Conservation (phyloP, 1,140 invertebrate genomes). For the Pseudoatta argentina region DNA sequence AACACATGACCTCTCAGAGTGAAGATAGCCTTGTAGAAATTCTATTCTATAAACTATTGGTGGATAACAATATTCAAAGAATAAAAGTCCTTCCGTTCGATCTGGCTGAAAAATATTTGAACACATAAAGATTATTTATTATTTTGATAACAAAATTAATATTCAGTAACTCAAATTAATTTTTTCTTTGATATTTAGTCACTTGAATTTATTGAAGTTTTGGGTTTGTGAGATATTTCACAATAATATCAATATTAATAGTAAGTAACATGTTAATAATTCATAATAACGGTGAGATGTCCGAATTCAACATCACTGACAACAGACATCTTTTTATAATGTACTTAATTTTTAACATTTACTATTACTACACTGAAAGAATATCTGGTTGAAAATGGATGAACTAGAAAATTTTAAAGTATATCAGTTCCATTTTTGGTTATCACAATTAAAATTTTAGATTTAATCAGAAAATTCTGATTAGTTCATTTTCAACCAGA, state of each 20-base stretch:
- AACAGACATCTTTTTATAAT: background rate
- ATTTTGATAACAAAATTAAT: background rate
- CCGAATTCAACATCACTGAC: background rate
- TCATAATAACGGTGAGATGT: background rate
- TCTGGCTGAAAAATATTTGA: background rate
- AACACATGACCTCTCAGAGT: background rate
- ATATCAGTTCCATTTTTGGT: no score
- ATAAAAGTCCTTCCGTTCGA: background rate
- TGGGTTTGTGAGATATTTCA: background rate
- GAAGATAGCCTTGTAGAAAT: background rate
- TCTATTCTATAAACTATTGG: background rate
- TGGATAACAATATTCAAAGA: background rate
- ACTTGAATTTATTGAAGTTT: background rate
- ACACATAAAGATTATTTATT: constrained; percentile 5
- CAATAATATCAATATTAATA: background rate
- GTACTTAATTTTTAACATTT: background rate
- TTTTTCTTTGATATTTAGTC: background rate
- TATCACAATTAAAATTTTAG: no score
- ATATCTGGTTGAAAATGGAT: no score
- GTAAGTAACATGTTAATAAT: background rate
- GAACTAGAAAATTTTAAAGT: no score
- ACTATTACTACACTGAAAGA: background rate
- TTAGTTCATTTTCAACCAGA: no score
- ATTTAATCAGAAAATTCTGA: no score
- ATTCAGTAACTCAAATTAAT: constrained; percentile 1